These are phyloP conservation scores for Palythoa caribaeorum DNA, from an alignment of 92 coral and sea anemone genomes.

Conservation along the genomic window DNA sequence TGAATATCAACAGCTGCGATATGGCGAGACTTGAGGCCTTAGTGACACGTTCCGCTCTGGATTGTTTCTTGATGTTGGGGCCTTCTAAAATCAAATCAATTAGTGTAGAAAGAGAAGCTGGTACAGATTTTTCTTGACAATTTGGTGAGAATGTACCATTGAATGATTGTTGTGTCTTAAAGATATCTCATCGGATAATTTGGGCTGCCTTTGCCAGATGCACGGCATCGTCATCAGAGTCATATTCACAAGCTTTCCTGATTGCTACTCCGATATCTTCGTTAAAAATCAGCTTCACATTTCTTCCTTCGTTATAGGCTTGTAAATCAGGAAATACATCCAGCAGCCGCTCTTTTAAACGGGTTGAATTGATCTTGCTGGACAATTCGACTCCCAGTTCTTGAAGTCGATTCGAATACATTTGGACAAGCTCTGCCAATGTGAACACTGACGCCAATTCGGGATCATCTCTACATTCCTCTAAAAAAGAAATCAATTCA, in stretches of 20 bases:
- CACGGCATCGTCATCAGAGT: constrained; percentile 39
- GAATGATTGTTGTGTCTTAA: background rate
- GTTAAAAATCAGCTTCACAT: constrained; percentile 54
- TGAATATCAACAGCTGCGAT: constrained; percentile 24
- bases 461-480: constrained; percentile 53
- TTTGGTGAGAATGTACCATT: constrained; percentile 20
- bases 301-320: constrained; percentile 53
- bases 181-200: constrained; percentile 17
- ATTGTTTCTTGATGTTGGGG: constrained; percentile 22
- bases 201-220: constrained; percentile 26
- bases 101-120: background rate
- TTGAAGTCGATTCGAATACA: constrained; percentile 49
- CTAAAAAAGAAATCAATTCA: constrained; percentile 59
- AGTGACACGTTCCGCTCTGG: constrained; percentile 13
- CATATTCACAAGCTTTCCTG: constrained; percentile 49
- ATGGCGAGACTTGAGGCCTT: constrained; percentile 20
- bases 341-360: constrained; percentile 54
- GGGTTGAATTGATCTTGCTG: constrained; percentile 49
- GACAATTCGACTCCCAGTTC: constrained; percentile 44
- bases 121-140: constrained; percentile 30
- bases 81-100: constrained; percentile 25
- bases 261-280: constrained; percentile 58
- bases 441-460: constrained; percentile 56
- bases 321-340: constrained; percentile 47
- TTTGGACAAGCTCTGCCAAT: constrained; percentile 50